phyloP scores from a whole-genome alignment of 2,113 vertebrate species.

The Hippocampus comes region DNA sequence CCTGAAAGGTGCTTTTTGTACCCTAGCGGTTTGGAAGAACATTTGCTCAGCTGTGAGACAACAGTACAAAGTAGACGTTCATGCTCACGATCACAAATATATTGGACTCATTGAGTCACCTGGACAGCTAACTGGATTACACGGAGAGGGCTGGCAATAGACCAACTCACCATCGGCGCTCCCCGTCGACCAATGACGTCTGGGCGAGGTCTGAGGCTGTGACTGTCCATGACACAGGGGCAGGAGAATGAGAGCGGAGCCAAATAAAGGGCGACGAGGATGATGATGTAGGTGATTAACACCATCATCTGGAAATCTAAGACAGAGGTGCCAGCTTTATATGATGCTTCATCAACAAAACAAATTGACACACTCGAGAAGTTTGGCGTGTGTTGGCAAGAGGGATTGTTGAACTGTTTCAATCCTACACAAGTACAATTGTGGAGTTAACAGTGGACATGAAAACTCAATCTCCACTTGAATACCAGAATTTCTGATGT shows the following conservation, averaged over 20 bases:
- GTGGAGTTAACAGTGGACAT: background rate
- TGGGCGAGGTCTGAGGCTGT: slow-evolving; percentile 79
- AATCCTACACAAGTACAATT: background rate
- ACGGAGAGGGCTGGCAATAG: slow-evolving; percentile 17
- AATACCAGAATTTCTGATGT: too few species aligned
- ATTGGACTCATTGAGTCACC: background rate
- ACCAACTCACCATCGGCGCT: slow-evolving; percentile 83
- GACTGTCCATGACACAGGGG: slow-evolving; percentile 91
- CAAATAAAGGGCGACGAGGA: slow-evolving; percentile 82
- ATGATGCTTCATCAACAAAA: background rate
- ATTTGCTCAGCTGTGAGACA: slow-evolving; percentile 27
- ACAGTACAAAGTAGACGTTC: slow-evolving; percentile 11
- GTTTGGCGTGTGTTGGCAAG: background rate
- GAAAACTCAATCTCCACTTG: background rate
- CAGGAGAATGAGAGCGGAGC: slow-evolving; percentile 87
- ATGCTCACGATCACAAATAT: background rate
- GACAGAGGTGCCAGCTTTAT: background rate
- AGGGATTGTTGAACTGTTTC: background rate
- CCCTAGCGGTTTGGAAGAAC: slow-evolving; percentile 10
- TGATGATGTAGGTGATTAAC: slow-evolving; percentile 75
- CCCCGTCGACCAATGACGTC: slow-evolving; percentile 84
- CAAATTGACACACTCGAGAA: background rate
- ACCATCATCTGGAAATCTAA: slow-evolving; percentile 82
- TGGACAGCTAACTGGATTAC: slow-evolving; percentile 25
- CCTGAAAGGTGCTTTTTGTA: background rate